Base-by-base conservation (phyloP, 2,113 vertebrate genomes). In the Pimephales promelas region DNA sequence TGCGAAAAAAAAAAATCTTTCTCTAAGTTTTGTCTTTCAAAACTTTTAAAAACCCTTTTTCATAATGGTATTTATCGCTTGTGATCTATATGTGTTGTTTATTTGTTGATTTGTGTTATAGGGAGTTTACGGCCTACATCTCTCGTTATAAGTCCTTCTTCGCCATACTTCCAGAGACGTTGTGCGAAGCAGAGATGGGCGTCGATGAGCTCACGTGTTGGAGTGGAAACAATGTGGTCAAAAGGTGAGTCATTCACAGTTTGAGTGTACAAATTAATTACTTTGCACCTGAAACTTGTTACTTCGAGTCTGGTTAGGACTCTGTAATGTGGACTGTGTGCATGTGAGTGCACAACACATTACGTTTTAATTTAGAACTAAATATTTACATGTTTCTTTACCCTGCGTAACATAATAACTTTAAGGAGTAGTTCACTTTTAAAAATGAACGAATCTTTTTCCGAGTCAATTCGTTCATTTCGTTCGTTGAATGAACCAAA, bases 201-300 rank as follows among this genome's bases (percentile, higher is more conserved):
- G 90, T 92, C 59, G 96, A 97, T 18, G 96, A 96, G 84, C 93
- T 94, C 28, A 95, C 92, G 5, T 98, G 97, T 91, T 98, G 97
- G 97, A 96, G 94, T 0, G 96, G 97, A 86, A 92, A 96, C 8
- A 93, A 93, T 24, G 95, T 98, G 4, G 96, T 96, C 6, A 91
- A 96, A 89, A 97, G 96, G 96, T 98, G 92, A 93, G 92, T 81
- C 3, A 18, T 40, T 57, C 18, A 54, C n/a, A n/a, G n/a, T n/a
- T n/a, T n/a, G 26, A 8, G 43, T 74, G 72, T 24, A 45, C 40
- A 26, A n/a, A 72, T 13, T 6, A 72, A 45, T 45, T 5, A n/a
- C 34, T 68, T 68, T 36, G 9, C 4, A 16, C 61, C 6, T 11
- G 18, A n/a, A 70, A 70, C 4, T 40, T 70, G 4, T 16, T 1